A percentile compares a stretch with the other conserved stretches of the same genome.
Evolutionary conservation across 1,140 invertebrate species (phyloP).

Genomic region (Rhyacophila brunnea): DNA sequence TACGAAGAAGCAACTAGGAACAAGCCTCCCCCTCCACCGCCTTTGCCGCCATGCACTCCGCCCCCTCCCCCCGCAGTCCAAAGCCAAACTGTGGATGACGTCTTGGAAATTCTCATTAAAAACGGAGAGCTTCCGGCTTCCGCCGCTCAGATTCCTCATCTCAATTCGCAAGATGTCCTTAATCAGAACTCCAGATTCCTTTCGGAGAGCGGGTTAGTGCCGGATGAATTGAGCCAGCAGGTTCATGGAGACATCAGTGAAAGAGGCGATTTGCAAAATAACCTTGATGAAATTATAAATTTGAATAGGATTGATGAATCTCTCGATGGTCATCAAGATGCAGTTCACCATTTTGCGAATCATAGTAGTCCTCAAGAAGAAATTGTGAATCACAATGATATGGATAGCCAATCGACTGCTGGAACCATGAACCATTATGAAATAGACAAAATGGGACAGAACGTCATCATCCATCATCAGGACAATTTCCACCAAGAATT

Average conservation of each 20-base stretch:
- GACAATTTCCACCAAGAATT: conserved; percentile 23
- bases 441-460: conserved; percentile 17
- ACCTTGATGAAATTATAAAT: conserved; percentile 24
- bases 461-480: background rate
- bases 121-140: conserved; percentile 89
- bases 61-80: conserved; percentile 32
- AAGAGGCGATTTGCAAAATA: conserved; percentile 15
- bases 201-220: background rate
- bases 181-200: conserved; percentile 38
- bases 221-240: conserved; percentile 38
- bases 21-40: conserved; percentile 32
- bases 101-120: conserved; percentile 91
- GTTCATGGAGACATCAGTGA: conserved; percentile 33
- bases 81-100: conserved; percentile 86
- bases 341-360: conserved; percentile 22
- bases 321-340: conserved; percentile 17
- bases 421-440: too few species aligned
- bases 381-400: conserved; percentile 22
- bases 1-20: conserved; percentile 70
- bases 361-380: conserved; percentile 26
- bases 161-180: conserved; percentile 25
- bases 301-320: conserved; percentile 23
- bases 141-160: conserved; percentile 56
- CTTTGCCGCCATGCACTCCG: conserved; percentile 37
- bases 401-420: conserved; percentile 2